Evolutionary conservation across 2,888 invertebrate genomes (phyloP), one percentile per base, ranked within the genome.

Genomic region (Melanophora roralis): DNA sequence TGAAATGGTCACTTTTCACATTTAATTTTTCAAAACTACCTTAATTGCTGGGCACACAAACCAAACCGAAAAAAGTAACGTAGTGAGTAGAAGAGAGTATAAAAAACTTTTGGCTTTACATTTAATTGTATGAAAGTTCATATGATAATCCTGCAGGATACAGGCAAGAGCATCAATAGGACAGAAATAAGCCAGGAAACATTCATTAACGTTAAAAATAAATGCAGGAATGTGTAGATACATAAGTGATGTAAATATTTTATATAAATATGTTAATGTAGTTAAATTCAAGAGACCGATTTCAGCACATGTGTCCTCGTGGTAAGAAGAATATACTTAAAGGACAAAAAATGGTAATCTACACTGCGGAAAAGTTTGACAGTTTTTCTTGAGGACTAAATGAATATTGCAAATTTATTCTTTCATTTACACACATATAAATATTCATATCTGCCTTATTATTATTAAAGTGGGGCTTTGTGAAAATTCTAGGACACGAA

Each of bases 41-140:
- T 87, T 87, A 87, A 87, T 87, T 87, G 87, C 86, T 86, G 86
- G 85, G 82, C 59, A 71, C 69, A 51, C 53, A 79, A 53, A 65
- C 49, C 65, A 59, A 78, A 59, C 60, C 51, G 14, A 16, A 45
- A 55, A 59, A 55, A 65, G 83, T 27, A 5, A 27, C 27, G 76
- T 81, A 82, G 82, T 83, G 81, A 84, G 84, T 38, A 84, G 81
- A 83, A 65, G 62, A 74, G 45, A 57, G 60, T 62, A 59, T n/a
- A 72, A 76, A 68, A 68, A 64, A 59, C 45, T 73, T 80, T 72
- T 72, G 72, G 72, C 72, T 76, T 80, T 81, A 84, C 82, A 83
- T 84, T 84, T 84, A 84, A 84, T 84, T 84, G 83, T 82, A 83
- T 68, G 80, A 83, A 83, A 83, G 83, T 84, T 82, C 84, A 83